Evolutionary conservation across 2,797 vertebrate species (phyloP), one percentile per base, ranked within the genome.

Genomic region (Brotula barbata): DNA sequence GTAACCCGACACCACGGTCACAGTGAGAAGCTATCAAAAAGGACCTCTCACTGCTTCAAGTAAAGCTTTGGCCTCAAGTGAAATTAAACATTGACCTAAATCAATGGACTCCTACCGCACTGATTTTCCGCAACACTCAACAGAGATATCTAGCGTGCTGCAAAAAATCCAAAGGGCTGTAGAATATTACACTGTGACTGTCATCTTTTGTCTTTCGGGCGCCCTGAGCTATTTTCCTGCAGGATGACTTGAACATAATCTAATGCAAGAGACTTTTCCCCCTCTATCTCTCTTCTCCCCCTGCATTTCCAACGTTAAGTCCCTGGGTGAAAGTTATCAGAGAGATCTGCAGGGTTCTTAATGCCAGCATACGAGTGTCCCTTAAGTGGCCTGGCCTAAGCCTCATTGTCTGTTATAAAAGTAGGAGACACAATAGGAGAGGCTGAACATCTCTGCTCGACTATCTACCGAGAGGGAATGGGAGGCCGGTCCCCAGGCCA

Each of bases 401-500:
- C 64, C 67, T 81, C 60, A 83, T 88, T 85, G 84, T 85, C 73
- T 67, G 74, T 79, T 64, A 50, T 69, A 70, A 79, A 84, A 77
- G 81, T 68, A 69, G 64, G 64, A 68, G 59, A 56, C 78, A 84
- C 84, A 86, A 89, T 83, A 53, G 72, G 50, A 84, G 79, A 74
- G 71, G 80, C 76, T 19, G 74, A 68, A 75, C 71, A 62, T 80
- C 75, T 76, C 48, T 10, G 65, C 75, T 83, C 78, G 64, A 64
- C 81, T 84, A 83, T 88, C 79, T 84, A 53, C 66, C 31, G 37
- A 58, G 67, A 73, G 68, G 78, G 71, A 82, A 85, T 64, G 77
- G 78, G 83, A 86, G 83, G 81, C 77, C 39, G 52, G 73, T 85
- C 82, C 82, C 89, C 2, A 65, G 85, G 78, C 85, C 73, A 52